Evolutionary conservation across 2,888 invertebrate genomes (phyloP), one percentile per base, ranked within the genome.

Genomic region (Willowsia nigromaculata): DNA sequence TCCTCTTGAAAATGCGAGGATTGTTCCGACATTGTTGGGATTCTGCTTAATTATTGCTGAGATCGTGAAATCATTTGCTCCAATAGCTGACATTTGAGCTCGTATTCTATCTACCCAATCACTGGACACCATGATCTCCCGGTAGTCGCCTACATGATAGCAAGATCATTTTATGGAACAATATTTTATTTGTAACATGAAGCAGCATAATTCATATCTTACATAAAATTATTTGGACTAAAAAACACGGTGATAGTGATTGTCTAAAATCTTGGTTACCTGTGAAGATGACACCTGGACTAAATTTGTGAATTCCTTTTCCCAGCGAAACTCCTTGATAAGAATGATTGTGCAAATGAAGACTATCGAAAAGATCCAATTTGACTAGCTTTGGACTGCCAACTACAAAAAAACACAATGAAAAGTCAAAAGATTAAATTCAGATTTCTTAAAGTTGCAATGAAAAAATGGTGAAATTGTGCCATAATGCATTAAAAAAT

Each of bases 1-100:
- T 93, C 96, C 97, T 94, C 96, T 96, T 91, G 97, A 96, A 94
- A 97, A 97, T 93, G 97, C 96, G 93, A 97, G 95, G 93, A 97
- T 96, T 93, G 97, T 96, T 93, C 97, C 97, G 91, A 96, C 96
- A 95, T 97, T 97, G 93, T 96, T 96, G 92, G 96, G 96, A 94
- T 97, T 97, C 94, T 97, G 97, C 90, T 96, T 95, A 91, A 97
- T 94, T 93, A 96, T 95, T 87, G 97, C 97, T 93, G 96, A 95
- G 93, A 97, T 95, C 90, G 97, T 97, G 95, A 97, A 93, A 90
- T 92, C 93, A 88, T 92, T 92, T 33, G 90, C 91, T 59, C 92
- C 92, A 84, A 91, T 65, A 62, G 91, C 90, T 71, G 92, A 87
- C 40, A 93, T 88, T 86, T 91, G 91, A 90, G 91, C 85, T 85